A percentile compares a stretch with the other conserved stretches of the same genome.
Evolutionary conservation across 1,140 invertebrate genomes (phyloP).

Genomic region (Steinernema feltiae): DNA sequence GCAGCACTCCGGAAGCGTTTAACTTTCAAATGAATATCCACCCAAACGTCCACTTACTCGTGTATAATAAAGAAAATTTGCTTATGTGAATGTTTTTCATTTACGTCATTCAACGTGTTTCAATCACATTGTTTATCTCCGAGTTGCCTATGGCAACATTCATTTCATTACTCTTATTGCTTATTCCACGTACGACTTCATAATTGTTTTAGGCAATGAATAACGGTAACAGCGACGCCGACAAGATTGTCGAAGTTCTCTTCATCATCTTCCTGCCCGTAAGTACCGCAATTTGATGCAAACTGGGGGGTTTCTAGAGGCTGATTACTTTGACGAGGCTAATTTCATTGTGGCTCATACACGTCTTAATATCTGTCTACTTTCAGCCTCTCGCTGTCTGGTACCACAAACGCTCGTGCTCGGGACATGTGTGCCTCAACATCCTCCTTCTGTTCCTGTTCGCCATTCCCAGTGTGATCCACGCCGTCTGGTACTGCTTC

Average conservation of each 20-base stretch:
- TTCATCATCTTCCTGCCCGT: slow-evolving; percentile 30
- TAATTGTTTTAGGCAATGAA: neutral
- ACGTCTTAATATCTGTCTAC: neutral
- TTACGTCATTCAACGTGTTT: neutral
- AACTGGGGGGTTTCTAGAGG: too few relatives aligned
- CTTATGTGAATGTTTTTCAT: neutral
- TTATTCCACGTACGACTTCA: neutral
- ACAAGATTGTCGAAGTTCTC: slow-evolving; percentile 30
- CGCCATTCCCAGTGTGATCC: slow-evolving; percentile 19
- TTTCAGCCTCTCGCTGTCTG: slow-evolving; percentile 31
- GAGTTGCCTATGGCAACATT: too few relatives aligned
- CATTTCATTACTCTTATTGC: neutral
- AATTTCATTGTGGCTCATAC: neutral
- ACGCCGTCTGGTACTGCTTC: slow-evolving; percentile 29
- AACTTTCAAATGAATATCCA: neutral
- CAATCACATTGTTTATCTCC: too few relatives aligned
- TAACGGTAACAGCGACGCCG: slow-evolving; percentile 9
- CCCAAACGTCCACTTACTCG: neutral
- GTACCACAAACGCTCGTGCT: slow-evolving; percentile 22
- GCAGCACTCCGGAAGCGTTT: neutral
- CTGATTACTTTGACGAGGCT: too few relatives aligned
- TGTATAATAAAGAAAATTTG: neutral
- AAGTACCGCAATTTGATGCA: slow-evolving; percentile 1
- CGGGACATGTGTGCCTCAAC: slow-evolving; percentile 14
- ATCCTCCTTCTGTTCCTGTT: slow-evolving; percentile 24